Base-by-base conservation (phyloP, 1,140 invertebrate genomes). In the Galleria mellonella region DNA sequence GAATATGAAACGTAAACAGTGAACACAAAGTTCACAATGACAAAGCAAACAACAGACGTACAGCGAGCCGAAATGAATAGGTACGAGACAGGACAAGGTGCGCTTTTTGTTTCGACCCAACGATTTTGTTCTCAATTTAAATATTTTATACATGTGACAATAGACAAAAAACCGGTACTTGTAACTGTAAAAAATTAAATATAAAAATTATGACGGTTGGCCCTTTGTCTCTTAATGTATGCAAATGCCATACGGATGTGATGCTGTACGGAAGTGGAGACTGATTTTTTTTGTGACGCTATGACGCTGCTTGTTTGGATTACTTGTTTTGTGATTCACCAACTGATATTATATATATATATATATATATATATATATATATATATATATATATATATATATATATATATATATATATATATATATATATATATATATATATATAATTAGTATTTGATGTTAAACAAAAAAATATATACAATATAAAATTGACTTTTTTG, bases 151-250 rank as follows among this genome's bases (percentile, higher is more conserved):
- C 72, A 53, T 51, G 62, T 68, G 72, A 83, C 78, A 81, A 83
- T 82, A 82, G 74, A 77, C 64, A 68, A 71, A n/a, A 58, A 55
- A 79, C 73, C 76, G 79, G 79, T 83, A 83, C 79, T 82, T 79
- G 76, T 77, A 66, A 73, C 65, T 59, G 72, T 81, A 79, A 74
- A 78, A 81, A 82, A 83, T 82, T 83, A 79, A 82, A 83, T 79
- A 78, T 79, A 71, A 67, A 72, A 79, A 76, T 82, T 83, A 83
- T 83, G 73, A 78, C 73, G 67, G 75, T 59, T 67, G 49, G 14
- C 55, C 48, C 55, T 58, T 83, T 76, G 70, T 79, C 58, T 64
- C 32, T 52, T 71, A 74, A 76, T 77, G 41, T 78, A 82, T 82
- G 74, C 64, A 66, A 78, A 78, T 74, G 62, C 53, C 36, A 47